phyloP scores from a whole-genome alignment of 2,113 vertebrate genomes.

The Chloebia gouldiae region DNA sequence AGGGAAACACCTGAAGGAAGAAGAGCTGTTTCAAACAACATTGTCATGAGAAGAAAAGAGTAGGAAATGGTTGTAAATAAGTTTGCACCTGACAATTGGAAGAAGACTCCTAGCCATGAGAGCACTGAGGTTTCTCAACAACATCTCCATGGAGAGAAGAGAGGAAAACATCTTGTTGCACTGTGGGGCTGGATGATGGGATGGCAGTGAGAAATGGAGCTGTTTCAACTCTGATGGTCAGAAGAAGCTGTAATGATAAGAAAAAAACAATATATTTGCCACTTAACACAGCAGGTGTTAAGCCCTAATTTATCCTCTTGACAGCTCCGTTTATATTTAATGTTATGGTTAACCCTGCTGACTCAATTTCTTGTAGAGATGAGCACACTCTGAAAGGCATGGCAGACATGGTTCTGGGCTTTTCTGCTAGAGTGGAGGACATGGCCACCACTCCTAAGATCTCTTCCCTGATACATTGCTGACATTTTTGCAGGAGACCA shows the following conservation, averaged over 20 bases:
- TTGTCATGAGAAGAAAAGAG: not conserved
- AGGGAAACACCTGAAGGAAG: not conserved
- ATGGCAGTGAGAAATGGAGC: not conserved
- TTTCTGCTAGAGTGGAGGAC: not conserved
- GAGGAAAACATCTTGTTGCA: not conserved
- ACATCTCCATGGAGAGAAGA: not conserved
- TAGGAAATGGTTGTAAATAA: not conserved
- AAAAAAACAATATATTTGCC: not conserved
- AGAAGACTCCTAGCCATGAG: not conserved
- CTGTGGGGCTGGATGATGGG: not conserved
- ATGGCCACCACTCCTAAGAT: not conserved
- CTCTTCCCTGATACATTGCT: not conserved
- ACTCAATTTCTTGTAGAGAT: not conserved
- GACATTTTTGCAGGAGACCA: not conserved
- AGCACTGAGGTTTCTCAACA: not conserved
- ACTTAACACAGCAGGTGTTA: not conserved
- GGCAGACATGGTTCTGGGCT: not conserved
- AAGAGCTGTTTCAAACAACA: not conserved
- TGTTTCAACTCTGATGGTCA: not conserved
- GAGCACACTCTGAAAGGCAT: not conserved
- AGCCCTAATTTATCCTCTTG: not conserved
- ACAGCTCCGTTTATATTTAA: not conserved
- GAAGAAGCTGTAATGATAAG: not conserved
- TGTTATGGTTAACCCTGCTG: not conserved
- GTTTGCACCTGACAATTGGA: not conserved